Evolutionary conservation across 2,113 vertebrate species (phyloP), one percentile per base, ranked within the genome.

Genomic region (Furnarius figulus): DNA sequence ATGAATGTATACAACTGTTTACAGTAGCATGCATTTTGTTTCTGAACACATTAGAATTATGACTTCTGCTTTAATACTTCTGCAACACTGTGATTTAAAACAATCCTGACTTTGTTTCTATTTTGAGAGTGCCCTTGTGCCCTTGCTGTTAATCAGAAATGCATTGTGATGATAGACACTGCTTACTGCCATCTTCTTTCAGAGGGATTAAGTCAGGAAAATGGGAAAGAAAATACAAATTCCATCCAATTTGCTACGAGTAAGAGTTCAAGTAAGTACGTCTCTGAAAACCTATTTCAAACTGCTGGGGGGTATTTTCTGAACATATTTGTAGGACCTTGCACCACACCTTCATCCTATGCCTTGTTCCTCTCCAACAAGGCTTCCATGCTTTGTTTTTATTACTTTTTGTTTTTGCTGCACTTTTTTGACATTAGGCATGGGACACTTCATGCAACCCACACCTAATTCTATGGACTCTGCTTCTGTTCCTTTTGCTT

Each of bases 121-220:
- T 98, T 98, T 95, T 95, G 93, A 96, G 97, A 97, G 94, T 83
- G 92, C 97, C 97, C 96, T 93, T 61, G 33, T 79, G 95, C 95
- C 96, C 97, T 98, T 97, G 97, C 94, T 97, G 96, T 95, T 97
- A 95, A 98, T 97, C 97, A 98, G 91, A 96, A 95, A 77, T 56
- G 86, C 67, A 90, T 56, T 93, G 90, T 92, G 90, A 94, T 89
- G 86, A 94, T 67, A 94, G 95, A 90, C 84, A 86, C 65, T 67
- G 78, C 91, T 95, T 85, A 88, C 72, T 84, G 87, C 56, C 82
- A 77, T 73, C 37, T 86, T 78, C 72, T 85, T 93, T 86, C 87
- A 61, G 65, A 86, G 35, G 85, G 80, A 97, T 92, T 89, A 95
- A 82, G 70, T 55, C 58, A 87, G 46, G 42, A 89, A 96, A 95